Evolutionary conservation across 2,113 vertebrate genomes (phyloP).

Genomic region (Channa maculata): DNA sequence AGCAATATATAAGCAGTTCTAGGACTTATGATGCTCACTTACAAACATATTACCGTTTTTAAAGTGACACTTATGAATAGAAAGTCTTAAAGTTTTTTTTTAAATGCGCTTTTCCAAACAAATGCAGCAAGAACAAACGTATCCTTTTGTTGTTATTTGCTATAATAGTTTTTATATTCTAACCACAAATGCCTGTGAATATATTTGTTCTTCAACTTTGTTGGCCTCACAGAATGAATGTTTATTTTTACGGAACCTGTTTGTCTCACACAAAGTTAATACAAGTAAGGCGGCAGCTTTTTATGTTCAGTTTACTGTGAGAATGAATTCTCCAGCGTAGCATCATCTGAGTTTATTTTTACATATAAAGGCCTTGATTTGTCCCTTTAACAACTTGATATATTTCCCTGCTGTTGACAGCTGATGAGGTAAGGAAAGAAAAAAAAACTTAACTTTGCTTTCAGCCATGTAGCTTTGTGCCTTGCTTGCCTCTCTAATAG

Average conservation of each 20-base stretch:
- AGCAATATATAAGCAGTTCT: background rate
- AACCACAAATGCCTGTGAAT: background rate
- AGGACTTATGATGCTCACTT: slow-evolving; percentile 1
- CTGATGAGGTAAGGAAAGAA: slow-evolving; percentile 46
- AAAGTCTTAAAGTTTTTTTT: no score
- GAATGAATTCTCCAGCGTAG: slow-evolving; percentile 12
- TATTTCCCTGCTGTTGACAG: slow-evolving; percentile 45
- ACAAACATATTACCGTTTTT: background rate
- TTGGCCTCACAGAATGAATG: slow-evolving; percentile 8
- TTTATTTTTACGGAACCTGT: background rate
- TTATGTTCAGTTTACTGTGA: slow-evolving; percentile 23
- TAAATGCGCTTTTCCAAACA: no score
- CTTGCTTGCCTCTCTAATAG: slow-evolving; percentile 45
- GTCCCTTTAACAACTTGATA: slow-evolving; percentile 36
- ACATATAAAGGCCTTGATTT: slow-evolving; percentile 28
- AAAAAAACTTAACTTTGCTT: slow-evolving; percentile 52
- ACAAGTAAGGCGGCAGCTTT: slow-evolving; percentile 27
- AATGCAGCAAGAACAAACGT: background rate
- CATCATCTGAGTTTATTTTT: slow-evolving; percentile 21
- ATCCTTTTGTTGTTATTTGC: background rate
- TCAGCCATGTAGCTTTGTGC: slow-evolving; percentile 31
- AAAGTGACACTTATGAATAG: no score
- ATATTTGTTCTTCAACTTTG: slow-evolving; percentile 3
- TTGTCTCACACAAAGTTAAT: slow-evolving; percentile 25
- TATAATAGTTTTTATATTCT: background rate